These are phyloP conservation scores for Drosophila bunnanda DNA, from an alignment of 2,888 invertebrate genomes.

Conservation along the genomic window DNA sequence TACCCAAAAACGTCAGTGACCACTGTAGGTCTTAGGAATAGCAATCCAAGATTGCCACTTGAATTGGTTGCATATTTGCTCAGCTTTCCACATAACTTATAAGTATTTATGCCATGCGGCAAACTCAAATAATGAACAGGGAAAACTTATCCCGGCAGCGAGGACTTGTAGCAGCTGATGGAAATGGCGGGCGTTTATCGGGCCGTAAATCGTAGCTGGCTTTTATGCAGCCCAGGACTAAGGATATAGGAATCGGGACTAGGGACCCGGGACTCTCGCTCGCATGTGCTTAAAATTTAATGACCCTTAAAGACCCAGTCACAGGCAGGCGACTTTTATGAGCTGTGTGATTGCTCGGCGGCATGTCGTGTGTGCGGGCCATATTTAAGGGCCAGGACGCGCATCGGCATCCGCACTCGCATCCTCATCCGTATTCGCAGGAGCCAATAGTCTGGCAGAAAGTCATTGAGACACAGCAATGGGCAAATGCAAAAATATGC, in stretches of 20 bases:
- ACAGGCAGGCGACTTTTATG: slow-evolving; percentile 66
- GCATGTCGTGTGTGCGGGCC: slow-evolving; percentile 31
- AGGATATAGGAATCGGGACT: slow-evolving; percentile 4
- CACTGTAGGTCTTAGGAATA: slow-evolving; percentile 13
- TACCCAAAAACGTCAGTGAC: not conserved
- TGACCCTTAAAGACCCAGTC: slow-evolving; percentile 64
- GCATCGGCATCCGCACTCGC: slow-evolving; percentile 7
- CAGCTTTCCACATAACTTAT: slow-evolving; percentile 51
- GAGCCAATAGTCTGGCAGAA: slow-evolving; percentile 44
- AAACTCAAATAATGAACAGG: slow-evolving; percentile 47
- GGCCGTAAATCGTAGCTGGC: slow-evolving; percentile 52
- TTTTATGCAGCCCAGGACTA: slow-evolving; percentile 33
- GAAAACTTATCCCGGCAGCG: slow-evolving; percentile 24
- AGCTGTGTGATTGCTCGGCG: slow-evolving; percentile 73
- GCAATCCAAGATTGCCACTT: slow-evolving; percentile 50
- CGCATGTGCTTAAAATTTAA: slow-evolving; percentile 75
- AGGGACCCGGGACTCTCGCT: slow-evolving; percentile 17
- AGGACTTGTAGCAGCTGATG: slow-evolving; percentile 39
- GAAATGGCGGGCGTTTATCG: slow-evolving; percentile 49
- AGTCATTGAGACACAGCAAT: slow-evolving; percentile 39
- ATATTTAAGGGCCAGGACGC: slow-evolving; percentile 22
- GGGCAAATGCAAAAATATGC: slow-evolving; percentile 77
- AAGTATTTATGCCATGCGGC: slow-evolving; percentile 49
- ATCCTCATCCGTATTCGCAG: slow-evolving; percentile 26
- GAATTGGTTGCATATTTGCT: slow-evolving; percentile 65